Conservation (phyloP, 92 coral and sea anemone genomes). For the Hydrozoanthus gracilis region DNA sequence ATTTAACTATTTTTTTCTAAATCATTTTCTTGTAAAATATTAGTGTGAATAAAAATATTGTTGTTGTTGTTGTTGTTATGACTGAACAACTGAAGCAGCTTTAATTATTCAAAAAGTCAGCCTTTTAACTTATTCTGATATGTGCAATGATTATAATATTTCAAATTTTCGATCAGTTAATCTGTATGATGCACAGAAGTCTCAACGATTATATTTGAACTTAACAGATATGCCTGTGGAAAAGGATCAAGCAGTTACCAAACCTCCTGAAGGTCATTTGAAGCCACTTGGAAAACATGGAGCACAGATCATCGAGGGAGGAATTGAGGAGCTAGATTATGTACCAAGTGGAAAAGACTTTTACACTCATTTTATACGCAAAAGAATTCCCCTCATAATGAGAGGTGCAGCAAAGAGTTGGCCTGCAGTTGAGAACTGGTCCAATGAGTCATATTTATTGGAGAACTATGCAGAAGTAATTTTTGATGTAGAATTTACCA, state of each 20-base stretch:
- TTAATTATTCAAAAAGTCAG: too few species aligned
- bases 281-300: constrained; percentile 94
- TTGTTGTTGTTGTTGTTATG: too few species aligned
- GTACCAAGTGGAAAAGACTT: constrained; percentile 90
- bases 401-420: constrained; percentile 82
- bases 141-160: not conserved
- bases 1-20: too few species aligned
- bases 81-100: not conserved
- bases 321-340: constrained; percentile 85
- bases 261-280: constrained; percentile 72
- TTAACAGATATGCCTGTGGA: not conserved
- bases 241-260: constrained; percentile 3
- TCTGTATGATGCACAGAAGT: not conserved
- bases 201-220: not conserved
- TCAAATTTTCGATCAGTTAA: not conserved
- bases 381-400: constrained; percentile 80
- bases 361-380: constrained; percentile 82
- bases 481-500: constrained; percentile 89
- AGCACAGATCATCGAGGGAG: constrained; percentile 56
- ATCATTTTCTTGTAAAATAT: too few species aligned
- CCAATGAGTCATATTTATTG: constrained; percentile 83
- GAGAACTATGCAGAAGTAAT: constrained; percentile 83
- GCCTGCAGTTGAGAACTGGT: constrained; percentile 90
- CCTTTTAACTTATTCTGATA: too few species aligned
- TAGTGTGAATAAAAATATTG: too few species aligned